Percentiles rank a stretch among this genome's conserved stretches.
phyloP scores from a whole-genome alignment of 2,113 vertebrate genomes.

The Eclectus roratus region DNA sequence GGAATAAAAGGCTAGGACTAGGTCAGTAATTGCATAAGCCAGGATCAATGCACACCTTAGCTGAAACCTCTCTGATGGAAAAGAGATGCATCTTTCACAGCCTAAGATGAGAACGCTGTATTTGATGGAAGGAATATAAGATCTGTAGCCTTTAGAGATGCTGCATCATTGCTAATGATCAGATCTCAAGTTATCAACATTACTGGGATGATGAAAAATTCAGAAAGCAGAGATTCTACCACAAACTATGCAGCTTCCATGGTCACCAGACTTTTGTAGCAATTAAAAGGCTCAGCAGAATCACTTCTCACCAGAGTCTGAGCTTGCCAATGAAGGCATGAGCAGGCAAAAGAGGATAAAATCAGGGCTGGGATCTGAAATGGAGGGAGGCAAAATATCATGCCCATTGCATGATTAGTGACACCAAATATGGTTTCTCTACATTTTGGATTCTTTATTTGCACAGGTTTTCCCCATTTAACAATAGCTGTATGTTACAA shows the following conservation, averaged over 20 bases:
- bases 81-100: neutral
- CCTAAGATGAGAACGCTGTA: rapidly evolving
- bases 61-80: neutral
- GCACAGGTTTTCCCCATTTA: neutral
- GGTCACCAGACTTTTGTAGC: neutral
- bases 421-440: neutral
- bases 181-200: neutral
- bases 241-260: neutral
- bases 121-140: neutral
- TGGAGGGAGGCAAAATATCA: neutral
- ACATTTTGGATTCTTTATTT: neutral
- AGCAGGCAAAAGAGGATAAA: neutral
- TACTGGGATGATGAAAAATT: neutral
- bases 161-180: neutral
- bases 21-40: neutral
- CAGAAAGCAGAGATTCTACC: neutral
- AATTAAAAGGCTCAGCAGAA: neutral
- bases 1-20: neutral
- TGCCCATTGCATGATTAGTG: neutral
- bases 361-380: neutral
- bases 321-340: neutral
- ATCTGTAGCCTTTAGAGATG: neutral
- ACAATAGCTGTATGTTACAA: slow-evolving; percentile 22
- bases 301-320: neutral
- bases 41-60: neutral